These are phyloP conservation scores for Ichneumon xanthorius DNA, from an alignment of 2,888 invertebrate genomes.

Conservation along the genomic window DNA sequence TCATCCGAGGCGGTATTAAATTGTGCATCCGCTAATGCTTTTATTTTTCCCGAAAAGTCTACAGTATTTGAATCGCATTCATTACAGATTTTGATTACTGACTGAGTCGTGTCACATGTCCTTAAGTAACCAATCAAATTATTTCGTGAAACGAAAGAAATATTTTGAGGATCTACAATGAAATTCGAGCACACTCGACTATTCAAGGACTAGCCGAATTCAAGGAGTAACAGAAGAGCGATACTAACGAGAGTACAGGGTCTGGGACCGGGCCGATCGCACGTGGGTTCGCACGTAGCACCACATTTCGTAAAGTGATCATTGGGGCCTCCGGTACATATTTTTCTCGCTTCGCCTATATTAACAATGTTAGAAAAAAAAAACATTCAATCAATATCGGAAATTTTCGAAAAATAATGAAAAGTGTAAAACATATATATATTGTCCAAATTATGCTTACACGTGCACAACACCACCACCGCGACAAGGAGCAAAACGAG, in stretches of 20 bases:
- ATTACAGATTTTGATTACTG: no score
- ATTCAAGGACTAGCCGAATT: background rate
- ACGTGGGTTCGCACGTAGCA: constrained; percentile 1
- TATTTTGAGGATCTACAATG: no score
- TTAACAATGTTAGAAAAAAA: background rate
- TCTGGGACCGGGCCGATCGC: background rate
- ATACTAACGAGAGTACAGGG: background rate
- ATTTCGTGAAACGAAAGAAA: no score
- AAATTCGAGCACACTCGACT: background rate
- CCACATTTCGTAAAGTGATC: background rate
- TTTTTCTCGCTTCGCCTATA: background rate
- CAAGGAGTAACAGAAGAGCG: background rate
- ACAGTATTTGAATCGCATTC: no score
- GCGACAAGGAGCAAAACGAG: background rate
- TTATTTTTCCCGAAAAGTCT: no score
- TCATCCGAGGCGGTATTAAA: no score
- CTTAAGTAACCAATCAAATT: no score
- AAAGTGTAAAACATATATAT: background rate
- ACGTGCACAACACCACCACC: background rate
- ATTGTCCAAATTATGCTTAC: background rate
- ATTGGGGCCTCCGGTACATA: background rate
- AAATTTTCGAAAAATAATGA: background rate
- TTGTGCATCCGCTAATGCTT: no score
- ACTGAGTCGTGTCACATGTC: no score
- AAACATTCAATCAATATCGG: background rate